Evolutionary conservation across 2,888 invertebrate genomes (phyloP), one percentile per base, ranked within the genome.

Genomic region (Mimumesa dahlbomi): DNA sequence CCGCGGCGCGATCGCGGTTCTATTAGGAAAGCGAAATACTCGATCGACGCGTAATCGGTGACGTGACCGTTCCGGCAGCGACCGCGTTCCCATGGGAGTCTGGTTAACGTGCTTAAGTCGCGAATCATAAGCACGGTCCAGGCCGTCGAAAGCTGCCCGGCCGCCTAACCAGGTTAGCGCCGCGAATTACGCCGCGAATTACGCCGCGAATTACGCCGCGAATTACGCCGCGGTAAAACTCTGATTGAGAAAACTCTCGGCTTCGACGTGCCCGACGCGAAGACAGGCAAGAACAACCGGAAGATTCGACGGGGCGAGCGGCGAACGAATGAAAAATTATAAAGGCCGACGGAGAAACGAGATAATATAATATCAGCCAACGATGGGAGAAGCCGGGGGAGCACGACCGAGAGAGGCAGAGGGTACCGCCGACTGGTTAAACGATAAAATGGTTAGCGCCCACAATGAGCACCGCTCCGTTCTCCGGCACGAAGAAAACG

Each of bases 341-440:
- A 84, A 87, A 86, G 82, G 82, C 79, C 82, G 85, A 81, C 80
- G 85, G 81, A 83, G 83, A 86, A 87, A 85, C 81, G 83, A 84
- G 87, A 84, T 89, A 89, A 89, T 89, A 87, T 84, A 87, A 89
- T 88, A 88, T 87, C 82, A 83, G 81, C 83, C 74, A 57, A 19
- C n/a, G 65, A 54, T 50, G 54, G 56, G 72, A 73, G 72, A 71
- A 69, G 73, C 61, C 66, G 53, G 46, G 54, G 46, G 43, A 48
- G 42, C 29, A 54, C 49, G 40, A 50, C 29, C 49, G 62, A 59
- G 50, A 66, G 57, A 63, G 56, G 54, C 49, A 65, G 25, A 31
- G 38, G 43, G 54, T 59, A 14, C 19, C 67, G 70, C 38, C 68
- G 79, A 64, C 70, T 72, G 77, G 81, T 75, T 75, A 79, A 71